Evolutionary conservation across 92 coral and sea anemone species (phyloP).

Genomic region (Phenganax marumi): DNA sequence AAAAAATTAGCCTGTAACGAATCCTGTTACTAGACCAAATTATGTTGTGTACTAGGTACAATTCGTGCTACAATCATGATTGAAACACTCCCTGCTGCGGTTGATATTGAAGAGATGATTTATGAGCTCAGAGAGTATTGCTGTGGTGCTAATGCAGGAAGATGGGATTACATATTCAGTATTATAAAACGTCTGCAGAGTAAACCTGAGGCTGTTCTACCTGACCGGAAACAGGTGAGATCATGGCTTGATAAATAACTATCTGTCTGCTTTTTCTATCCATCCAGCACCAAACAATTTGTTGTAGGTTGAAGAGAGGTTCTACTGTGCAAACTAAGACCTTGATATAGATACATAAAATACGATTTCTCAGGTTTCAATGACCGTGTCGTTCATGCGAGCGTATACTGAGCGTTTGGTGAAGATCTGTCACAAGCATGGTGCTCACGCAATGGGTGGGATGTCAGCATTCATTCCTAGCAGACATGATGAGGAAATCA

Average conservation of each 20-base stretch:
- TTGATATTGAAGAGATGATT: slow-evolving; percentile 96
- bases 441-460: slow-evolving; percentile 99
- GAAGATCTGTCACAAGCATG: slow-evolving; percentile 87
- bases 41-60: slow-evolving; percentile 62
- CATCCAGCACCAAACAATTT: not conserved
- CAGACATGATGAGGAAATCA: slow-evolving; percentile 77
- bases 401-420: slow-evolving; percentile 95
- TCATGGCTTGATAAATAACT: not conserved
- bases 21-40: not conserved
- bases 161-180: slow-evolving; percentile 98
- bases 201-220: slow-evolving; percentile 79
- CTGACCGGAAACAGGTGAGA: slow-evolving; percentile 94
- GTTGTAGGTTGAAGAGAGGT: not conserved
- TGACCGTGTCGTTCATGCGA: slow-evolving; percentile 96
- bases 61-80: slow-evolving; percentile 98
- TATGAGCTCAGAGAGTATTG: slow-evolving; percentile 93
- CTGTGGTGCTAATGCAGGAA: slow-evolving; percentile 94
- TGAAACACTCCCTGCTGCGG: slow-evolving; percentile 89
- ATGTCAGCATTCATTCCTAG: slow-evolving; percentile 99
- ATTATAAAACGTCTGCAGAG: slow-evolving; percentile 85
- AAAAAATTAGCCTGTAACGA: too few relatives aligned
- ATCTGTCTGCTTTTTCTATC: not conserved
- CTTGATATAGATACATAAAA: not conserved
- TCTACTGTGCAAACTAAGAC: too few relatives aligned
- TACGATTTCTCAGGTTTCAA: slow-evolving; percentile 60